Evolutionary conservation across 2,888 invertebrate species (phyloP).

Genomic region (Eupeodes luniger): DNA sequence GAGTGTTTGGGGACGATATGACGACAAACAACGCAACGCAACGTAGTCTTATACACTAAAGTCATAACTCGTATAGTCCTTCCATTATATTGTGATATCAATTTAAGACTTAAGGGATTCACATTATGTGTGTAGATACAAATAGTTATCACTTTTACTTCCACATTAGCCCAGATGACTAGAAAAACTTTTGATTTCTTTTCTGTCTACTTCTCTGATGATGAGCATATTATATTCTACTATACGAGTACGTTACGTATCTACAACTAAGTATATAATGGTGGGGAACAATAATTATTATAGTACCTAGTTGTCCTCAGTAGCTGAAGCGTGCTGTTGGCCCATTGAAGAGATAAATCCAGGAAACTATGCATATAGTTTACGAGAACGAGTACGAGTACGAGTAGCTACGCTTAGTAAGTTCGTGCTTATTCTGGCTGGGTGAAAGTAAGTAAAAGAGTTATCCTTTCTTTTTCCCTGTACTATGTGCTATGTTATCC

Average conservation of each 20-base stretch:
- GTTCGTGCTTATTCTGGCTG: slow-evolving; percentile 44
- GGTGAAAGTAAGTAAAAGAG: slow-evolving; percentile 47
- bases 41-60: no score
- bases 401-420: not conserved
- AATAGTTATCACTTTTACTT: slow-evolving; percentile 70
- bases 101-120: slow-evolving; percentile 66
- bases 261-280: no score
- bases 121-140: slow-evolving; percentile 64
- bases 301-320: slow-evolving; percentile 18
- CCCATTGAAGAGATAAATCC: slow-evolving; percentile 27
- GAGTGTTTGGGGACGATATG: slow-evolving; percentile 11
- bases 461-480: slow-evolving; percentile 29
- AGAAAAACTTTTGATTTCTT: slow-evolving; percentile 66
- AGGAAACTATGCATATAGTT: slow-evolving; percentile 30
- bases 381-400: not conserved
- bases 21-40: no score
- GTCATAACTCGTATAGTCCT: slow-evolving; percentile 21
- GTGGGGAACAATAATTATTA: slow-evolving; percentile 15
- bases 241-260: not conserved
- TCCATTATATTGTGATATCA: slow-evolving; percentile 59
- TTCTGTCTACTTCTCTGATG: slow-evolving; percentile 20
- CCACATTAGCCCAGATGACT: slow-evolving; percentile 63
- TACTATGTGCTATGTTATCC: not conserved
- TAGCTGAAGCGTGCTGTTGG: slow-evolving; percentile 12
- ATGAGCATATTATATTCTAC: slow-evolving; percentile 27